Evolutionary conservation across 2,797 vertebrate species (phyloP).

Genomic region (Sebastiscus tertius): DNA sequence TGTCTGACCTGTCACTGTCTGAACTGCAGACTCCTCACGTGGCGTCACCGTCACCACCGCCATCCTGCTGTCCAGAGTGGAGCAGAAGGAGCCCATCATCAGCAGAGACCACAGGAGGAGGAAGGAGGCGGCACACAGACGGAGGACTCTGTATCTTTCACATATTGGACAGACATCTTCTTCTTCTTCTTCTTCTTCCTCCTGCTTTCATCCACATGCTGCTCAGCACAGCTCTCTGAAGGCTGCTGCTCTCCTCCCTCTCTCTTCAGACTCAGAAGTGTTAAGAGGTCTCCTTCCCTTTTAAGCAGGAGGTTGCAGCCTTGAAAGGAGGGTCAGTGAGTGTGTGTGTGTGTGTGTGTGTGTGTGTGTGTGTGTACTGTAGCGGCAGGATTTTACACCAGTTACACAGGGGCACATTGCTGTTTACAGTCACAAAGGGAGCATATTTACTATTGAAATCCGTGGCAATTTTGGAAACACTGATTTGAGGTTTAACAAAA

Average conservation of each 20-base stretch:
- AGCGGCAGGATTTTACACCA: not conserved
- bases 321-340: not conserved
- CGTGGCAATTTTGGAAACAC: not conserved
- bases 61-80: conserved; percentile 40
- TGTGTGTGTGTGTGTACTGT: not conserved
- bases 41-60: conserved; percentile 36
- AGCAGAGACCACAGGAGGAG: not conserved
- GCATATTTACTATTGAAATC: not conserved
- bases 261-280: no score
- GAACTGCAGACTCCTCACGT: not conserved
- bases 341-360: not conserved
- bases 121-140: not conserved
- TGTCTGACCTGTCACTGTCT: conserved; percentile 41
- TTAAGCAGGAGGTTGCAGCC: not conserved
- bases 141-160: not conserved
- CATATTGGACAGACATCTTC: conserved; percentile 14
- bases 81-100: conserved; percentile 66
- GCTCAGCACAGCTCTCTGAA: not conserved
- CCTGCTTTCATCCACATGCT: conserved; percentile 26
- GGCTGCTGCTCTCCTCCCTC: accelerated
- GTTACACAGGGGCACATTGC: not conserved
- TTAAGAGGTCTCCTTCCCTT: not conserved
- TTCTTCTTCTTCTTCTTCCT: not conserved
- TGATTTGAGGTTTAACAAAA: not conserved
- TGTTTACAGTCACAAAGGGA: accelerated